phyloP scores from a whole-genome alignment of 2,888 invertebrate species.

The Andricus curvator region DNA sequence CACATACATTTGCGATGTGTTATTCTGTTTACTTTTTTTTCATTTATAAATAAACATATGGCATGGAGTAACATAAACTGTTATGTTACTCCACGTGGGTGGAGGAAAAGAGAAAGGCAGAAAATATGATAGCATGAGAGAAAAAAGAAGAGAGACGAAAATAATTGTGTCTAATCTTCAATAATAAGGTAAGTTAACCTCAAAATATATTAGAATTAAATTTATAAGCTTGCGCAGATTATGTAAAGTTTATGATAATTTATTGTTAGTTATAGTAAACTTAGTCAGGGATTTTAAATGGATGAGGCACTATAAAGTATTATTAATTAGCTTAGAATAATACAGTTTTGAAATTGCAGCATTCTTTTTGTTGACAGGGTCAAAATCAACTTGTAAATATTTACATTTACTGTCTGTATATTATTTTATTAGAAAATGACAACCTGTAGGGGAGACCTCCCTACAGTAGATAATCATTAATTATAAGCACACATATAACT shows the following conservation, averaged over 20 bases:
- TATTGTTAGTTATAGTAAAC: background rate
- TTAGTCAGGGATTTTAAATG: background rate
- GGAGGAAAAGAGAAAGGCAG: background rate
- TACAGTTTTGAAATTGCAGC: background rate
- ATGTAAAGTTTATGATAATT: background rate
- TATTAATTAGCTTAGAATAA: background rate
- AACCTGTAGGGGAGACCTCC: too few relatives aligned
- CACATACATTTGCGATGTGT: background rate
- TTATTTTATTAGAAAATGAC: too few relatives aligned
- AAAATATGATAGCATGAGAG: slow-evolving; percentile 20
- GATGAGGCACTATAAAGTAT: background rate
- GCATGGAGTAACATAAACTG: background rate
- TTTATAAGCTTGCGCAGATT: background rate
- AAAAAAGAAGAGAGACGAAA: background rate
- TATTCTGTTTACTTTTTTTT: background rate
- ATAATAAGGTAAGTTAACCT: slow-evolving; percentile 29
- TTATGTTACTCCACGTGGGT: background rate
- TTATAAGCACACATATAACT: too few relatives aligned
- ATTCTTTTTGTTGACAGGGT: too few relatives aligned
- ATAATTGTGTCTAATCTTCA: background rate
- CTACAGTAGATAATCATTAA: too few relatives aligned
- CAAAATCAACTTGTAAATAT: too few relatives aligned
- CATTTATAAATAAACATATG: background rate
- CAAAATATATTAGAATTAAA: background rate
- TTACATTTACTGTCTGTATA: too few relatives aligned